Evolutionary conservation across 2,113 vertebrate genomes (phyloP).

Genomic region (Mastomys coucha): DNA sequence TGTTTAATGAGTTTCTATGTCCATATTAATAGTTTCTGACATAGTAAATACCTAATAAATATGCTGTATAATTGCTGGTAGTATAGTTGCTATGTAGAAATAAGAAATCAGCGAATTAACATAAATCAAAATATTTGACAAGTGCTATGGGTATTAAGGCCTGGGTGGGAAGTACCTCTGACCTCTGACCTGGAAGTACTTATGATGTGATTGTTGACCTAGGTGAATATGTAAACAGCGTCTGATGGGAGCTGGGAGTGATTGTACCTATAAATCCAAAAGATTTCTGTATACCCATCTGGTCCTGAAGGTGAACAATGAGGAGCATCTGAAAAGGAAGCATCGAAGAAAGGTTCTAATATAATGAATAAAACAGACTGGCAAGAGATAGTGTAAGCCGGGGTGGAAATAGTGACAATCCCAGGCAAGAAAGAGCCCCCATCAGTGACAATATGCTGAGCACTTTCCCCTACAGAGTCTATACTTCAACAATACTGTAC

Average conservation of each 20-base stretch:
- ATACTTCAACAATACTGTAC: not conserved
- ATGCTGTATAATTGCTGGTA: slow-evolving; percentile 23
- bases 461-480: not conserved
- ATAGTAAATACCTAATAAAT: slow-evolving; percentile 32
- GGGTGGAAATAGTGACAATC: not conserved
- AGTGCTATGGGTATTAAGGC: not conserved
- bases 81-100: slow-evolving; percentile 7
- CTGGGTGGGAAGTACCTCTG: not conserved
- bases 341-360: not conserved
- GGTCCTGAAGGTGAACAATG: not conserved
- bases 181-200: not conserved
- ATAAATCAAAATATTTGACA: slow-evolving; percentile 27
- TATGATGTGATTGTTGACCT: not conserved
- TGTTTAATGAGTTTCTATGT: not conserved
- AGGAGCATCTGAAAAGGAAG: not conserved
- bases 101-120: not conserved
- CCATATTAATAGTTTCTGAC: not conserved
- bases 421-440: not conserved
- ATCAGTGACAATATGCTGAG: not conserved
- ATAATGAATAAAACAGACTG: not conserved
- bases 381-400: not conserved
- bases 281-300: not conserved
- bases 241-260: not conserved
- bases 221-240: not conserved
- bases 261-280: not conserved